Evolutionary conservation across 2,797 vertebrate species (phyloP), one percentile per base, ranked within the genome.

Genomic region (Argentina silus): DNA sequence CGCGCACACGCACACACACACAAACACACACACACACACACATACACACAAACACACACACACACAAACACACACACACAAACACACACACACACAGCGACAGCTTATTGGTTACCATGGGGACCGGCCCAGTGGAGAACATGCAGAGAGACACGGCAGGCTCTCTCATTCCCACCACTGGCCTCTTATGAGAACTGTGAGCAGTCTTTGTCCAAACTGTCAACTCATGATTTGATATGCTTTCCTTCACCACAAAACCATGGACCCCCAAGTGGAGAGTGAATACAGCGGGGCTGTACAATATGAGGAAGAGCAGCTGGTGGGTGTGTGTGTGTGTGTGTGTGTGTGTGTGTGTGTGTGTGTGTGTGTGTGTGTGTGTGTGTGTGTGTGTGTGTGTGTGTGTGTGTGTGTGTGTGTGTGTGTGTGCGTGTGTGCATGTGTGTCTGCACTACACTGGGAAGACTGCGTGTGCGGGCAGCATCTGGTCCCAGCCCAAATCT

Each of bases 341-440:
- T 21, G 2, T 21, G 12, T 45, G 36, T 64, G 36, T 57, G 17
- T 65, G 17, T 43, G 11, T 59, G 53, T 65, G 36, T 21, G 36
- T 45, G 27, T 27, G 62, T 17, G 8, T 47, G 10, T 15, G 12
- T 1, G 48, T 27, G 50, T 10, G 65, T 63, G 17, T 47, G 36
- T 45, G 44, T 42, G 59, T 11, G 44, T 62, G 61, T 56, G 42
- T 17, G 43, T 45, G 8, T 47, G 62, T 19, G 62, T 21, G 62
- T 43, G n/a, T 45, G n/a, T 12, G 9, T 65, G 62, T 45, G 7
- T 45, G 73, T 70, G 68, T 76, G 78, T 76, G 70, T 69, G 81
- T 60, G 21, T 69, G 71, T 67, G 47, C 67, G 19, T 48, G 69
- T 12, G 12, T 21, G 47, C 50, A 45, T 51, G 19, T 17, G 17